Conservation (phyloP, 2,888 invertebrate genomes). For the Sisyra terminalis region DNA sequence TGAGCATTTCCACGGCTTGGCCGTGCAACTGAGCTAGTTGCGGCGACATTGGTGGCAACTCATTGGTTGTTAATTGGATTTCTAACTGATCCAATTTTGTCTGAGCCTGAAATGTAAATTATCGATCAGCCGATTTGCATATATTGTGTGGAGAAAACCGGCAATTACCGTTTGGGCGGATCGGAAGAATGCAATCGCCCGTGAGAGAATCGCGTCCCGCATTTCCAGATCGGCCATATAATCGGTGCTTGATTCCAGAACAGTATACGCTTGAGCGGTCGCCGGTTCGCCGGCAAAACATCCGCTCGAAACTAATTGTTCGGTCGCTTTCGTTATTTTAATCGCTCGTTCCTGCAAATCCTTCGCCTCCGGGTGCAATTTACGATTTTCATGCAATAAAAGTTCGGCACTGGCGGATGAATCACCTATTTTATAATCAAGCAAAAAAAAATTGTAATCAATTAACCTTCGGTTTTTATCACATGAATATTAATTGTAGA, state of each 20-base stretch:
- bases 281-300: conserved; percentile 54
- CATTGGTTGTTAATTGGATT: conserved; percentile 47
- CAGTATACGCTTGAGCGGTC: conserved; percentile 44
- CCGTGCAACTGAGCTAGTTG: conserved; percentile 50
- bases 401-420: conserved; percentile 49
- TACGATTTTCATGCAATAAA: conserved; percentile 48
- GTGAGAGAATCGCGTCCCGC: conserved; percentile 45
- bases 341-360: conserved; percentile 58
- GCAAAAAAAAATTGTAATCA: conserved; percentile 14
- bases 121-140: background rate
- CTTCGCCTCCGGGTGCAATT: conserved; percentile 52
- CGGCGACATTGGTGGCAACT: conserved; percentile 44
- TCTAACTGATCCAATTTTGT: conserved; percentile 59
- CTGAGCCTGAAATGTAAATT: conserved; percentile 34
- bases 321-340: conserved; percentile 61
- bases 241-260: conserved; percentile 47
- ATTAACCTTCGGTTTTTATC: too few species aligned
- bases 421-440: conserved; percentile 43
- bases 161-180: conserved; percentile 40
- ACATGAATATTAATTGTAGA: too few species aligned
- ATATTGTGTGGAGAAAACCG: background rate
- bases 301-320: conserved; percentile 51
- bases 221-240: conserved; percentile 55
- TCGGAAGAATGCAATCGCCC: conserved; percentile 55
- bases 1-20: conserved; percentile 45